A percentile compares a stretch with the other conserved stretches of the same genome.
Evolutionary conservation across 2,113 vertebrate genomes (phyloP).

Genomic region (Plectropomus leopardus): DNA sequence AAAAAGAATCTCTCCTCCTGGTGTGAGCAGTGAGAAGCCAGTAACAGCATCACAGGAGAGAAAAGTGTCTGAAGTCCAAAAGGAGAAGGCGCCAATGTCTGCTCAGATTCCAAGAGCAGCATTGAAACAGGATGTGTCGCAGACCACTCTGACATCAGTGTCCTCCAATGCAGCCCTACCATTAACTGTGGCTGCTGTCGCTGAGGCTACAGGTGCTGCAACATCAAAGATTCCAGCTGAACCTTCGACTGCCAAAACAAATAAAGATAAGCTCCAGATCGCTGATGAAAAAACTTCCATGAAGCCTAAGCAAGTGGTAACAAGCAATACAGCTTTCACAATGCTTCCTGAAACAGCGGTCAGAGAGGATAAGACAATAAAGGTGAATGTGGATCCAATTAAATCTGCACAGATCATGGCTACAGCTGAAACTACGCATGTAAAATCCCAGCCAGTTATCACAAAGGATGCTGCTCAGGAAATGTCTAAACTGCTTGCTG

Average conservation of each 20-base stretch:
- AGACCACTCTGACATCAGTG: constrained; percentile 45
- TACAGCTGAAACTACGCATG: background rate
- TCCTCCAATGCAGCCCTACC: constrained; percentile 48
- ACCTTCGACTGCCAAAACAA: constrained; percentile 45
- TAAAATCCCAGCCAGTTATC: background rate
- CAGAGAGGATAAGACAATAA: constrained; percentile 46
- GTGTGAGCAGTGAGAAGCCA: constrained; percentile 48
- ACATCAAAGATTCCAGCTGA: constrained; percentile 50
- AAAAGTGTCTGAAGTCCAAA: constrained; percentile 53
- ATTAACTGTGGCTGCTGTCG: constrained; percentile 43
- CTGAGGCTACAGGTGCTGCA: constrained; percentile 56
- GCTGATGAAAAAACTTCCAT: constrained; percentile 30
- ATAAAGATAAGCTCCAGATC: constrained; percentile 55
- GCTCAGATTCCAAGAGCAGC: constrained; percentile 46
- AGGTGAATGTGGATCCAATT: constrained; percentile 15
- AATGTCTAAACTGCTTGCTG: background rate
- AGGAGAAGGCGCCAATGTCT: constrained; percentile 42
- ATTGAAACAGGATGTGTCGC: constrained; percentile 52
- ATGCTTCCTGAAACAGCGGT: constrained; percentile 1
- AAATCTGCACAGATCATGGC: constrained; percentile 9
- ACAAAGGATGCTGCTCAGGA: constrained; percentile 22
- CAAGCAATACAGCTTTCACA: background rate
- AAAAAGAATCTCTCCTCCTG: constrained; percentile 49
- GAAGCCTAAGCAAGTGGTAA: constrained; percentile 35
- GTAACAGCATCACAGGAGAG: constrained; percentile 51